These are phyloP conservation scores for Aleiodes sp. DNA, from an alignment of 1,140 invertebrate species.

Conservation along the genomic window DNA sequence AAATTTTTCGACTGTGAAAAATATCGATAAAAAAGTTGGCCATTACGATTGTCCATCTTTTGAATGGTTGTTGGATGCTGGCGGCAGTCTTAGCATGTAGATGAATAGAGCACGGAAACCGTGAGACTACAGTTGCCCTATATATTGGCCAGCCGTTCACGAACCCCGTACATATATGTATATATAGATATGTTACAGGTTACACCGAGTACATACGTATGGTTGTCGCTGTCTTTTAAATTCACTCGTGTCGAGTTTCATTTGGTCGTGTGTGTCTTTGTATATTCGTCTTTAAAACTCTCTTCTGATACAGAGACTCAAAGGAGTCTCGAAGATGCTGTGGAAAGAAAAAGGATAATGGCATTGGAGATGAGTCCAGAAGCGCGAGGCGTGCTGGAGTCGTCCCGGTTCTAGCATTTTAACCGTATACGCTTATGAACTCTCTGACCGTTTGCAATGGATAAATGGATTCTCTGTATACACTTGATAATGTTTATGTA, in stretches of 20 bases:
- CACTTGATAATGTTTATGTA: not conserved
- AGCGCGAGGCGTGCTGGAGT: slow-evolving; percentile 15
- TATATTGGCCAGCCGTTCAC: slow-evolving; percentile 57
- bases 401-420: slow-evolving; percentile 36
- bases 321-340: not conserved
- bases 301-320: slow-evolving; percentile 4
- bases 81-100: slow-evolving; percentile 53
- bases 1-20: too few relatives aligned
- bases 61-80: not conserved
- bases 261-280: not conserved
- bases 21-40: too few relatives aligned
- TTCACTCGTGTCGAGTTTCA: slow-evolving; percentile 9
- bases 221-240: slow-evolving; percentile 32
- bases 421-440: slow-evolving; percentile 53
- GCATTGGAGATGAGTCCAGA: slow-evolving; percentile 29
- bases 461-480: slow-evolving; percentile 3
- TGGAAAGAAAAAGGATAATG: not conserved
- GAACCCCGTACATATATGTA: slow-evolving; percentile 43
- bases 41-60: too few relatives aligned
- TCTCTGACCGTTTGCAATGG: slow-evolving; percentile 48
- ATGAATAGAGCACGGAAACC: slow-evolving; percentile 63
- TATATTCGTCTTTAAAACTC: not conserved
- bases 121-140: slow-evolving; percentile 65
- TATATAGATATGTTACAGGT: slow-evolving; percentile 25
- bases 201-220: slow-evolving; percentile 4